Percentiles rank a stretch among this genome's conserved stretches.
Conservation (phyloP, 2,797 vertebrate genomes). For the Acrossocheilus wenchowensis region DNA sequence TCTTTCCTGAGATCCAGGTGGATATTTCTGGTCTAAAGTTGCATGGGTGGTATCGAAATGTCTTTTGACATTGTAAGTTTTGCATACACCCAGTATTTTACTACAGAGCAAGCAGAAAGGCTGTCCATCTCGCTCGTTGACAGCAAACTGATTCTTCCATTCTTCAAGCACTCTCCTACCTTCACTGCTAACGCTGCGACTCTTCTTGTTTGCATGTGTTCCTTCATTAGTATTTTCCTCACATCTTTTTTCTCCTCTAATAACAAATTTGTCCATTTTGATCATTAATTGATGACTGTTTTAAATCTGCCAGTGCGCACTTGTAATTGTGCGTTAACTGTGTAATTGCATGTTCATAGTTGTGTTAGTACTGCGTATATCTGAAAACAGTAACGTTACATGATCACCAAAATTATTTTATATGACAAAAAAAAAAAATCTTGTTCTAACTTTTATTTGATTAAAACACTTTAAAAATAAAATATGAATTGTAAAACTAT, state of each 20-base stretch:
- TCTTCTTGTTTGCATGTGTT: neutral
- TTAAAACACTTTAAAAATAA: too few relatives aligned
- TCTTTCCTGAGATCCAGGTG: neutral
- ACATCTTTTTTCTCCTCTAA: neutral
- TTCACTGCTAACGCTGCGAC: too few relatives aligned
- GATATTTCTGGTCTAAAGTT: neutral
- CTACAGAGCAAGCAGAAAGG: neutral
- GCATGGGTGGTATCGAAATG: neutral
- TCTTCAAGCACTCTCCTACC: neutral
- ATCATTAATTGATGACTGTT: too few relatives aligned
- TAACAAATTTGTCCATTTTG: neutral
- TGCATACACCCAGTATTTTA: neutral
- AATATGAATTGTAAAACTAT: too few relatives aligned
- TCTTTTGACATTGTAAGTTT: neutral
- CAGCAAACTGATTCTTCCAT: neutral
- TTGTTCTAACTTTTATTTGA: too few relatives aligned
- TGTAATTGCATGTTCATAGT: too few relatives aligned
- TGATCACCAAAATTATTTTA: neutral
- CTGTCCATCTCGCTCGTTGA: neutral
- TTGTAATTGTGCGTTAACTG: too few relatives aligned
- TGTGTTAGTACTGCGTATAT: too few relatives aligned
- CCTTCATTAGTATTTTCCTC: neutral
- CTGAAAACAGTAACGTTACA: neutral
- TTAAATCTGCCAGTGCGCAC: too few relatives aligned
- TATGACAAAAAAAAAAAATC: neutral